Percentiles rank a stretch among this genome's conserved stretches.
phyloP scores from a whole-genome alignment of 2,888 invertebrate species.

The Formica aserva region DNA sequence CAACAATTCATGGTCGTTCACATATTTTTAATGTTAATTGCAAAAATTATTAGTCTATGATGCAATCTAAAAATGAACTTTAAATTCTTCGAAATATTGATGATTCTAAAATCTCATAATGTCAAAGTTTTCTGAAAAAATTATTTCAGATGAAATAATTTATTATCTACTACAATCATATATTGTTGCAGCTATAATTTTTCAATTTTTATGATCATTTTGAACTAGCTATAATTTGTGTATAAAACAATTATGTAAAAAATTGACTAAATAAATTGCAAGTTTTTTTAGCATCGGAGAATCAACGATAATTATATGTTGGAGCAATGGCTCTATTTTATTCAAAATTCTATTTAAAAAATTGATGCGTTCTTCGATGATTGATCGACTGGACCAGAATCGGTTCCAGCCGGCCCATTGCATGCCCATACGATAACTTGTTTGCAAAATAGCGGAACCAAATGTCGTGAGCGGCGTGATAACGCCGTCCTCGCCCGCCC shows the following conservation, averaged over 20 bases:
- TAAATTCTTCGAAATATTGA: background rate
- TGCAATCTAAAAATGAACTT: background rate
- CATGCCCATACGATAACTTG: constrained; percentile 74
- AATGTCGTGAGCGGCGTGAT: constrained; percentile 85
- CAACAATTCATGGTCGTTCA: background rate
- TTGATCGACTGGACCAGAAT: constrained; percentile 45
- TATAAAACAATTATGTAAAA: background rate
- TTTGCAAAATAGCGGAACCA: constrained; percentile 84
- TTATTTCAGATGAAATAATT: background rate
- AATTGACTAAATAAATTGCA: background rate
- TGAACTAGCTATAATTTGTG: background rate
- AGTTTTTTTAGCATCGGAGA: background rate
- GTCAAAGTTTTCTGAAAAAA: background rate
- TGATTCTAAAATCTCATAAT: background rate
- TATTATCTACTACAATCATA: background rate
- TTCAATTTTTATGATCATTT: background rate
- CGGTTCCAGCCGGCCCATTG: constrained; percentile 51
- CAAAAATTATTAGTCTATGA: background rate
- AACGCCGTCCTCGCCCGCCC: constrained; percentile 85
- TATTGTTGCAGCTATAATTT: background rate
- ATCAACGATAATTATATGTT: background rate
- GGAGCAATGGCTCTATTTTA: background rate
- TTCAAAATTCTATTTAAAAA: background rate
- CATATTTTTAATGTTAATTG: background rate
- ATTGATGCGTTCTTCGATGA: constrained; percentile 59